Evolutionary conservation across 2,797 vertebrate species (phyloP).

Genomic region (Antrozous pallidus): DNA sequence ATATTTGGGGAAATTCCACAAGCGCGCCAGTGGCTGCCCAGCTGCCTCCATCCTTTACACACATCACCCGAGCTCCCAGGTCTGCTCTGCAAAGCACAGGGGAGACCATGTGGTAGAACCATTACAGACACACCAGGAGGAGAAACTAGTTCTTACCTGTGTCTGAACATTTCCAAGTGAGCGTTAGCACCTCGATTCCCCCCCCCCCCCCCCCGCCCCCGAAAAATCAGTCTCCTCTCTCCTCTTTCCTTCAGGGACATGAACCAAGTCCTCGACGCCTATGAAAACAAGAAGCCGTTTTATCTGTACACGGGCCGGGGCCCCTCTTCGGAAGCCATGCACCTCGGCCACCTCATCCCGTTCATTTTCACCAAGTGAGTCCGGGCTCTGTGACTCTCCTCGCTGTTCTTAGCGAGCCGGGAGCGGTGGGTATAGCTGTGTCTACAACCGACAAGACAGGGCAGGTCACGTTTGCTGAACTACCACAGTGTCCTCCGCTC

Average conservation of each 20-base stretch:
- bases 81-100: background rate
- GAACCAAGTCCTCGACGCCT: slow-evolving; percentile 94
- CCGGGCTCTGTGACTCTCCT: rapidly evolving
- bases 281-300: slow-evolving; percentile 94
- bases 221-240: slow-evolving; percentile 1
- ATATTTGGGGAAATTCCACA: background rate
- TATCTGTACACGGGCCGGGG: slow-evolving; percentile 98
- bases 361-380: slow-evolving; percentile 98
- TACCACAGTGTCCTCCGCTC: background rate
- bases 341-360: slow-evolving; percentile 95
- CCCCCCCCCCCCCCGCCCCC: background rate
- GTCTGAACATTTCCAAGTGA: background rate
- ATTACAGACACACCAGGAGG: no score
- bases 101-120: background rate
- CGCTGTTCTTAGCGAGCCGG: background rate
- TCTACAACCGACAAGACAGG: background rate
- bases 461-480: background rate
- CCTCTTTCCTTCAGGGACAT: slow-evolving; percentile 88
- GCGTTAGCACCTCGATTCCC: background rate
- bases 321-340: slow-evolving; percentile 95
- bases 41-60: background rate
- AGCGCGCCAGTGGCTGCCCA: background rate
- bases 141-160: rapidly evolving
- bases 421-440: no score
- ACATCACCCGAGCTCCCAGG: background rate